Evolutionary conservation across 2,888 invertebrate genomes (phyloP).

Genomic region (Cacoxenus indagator): DNA sequence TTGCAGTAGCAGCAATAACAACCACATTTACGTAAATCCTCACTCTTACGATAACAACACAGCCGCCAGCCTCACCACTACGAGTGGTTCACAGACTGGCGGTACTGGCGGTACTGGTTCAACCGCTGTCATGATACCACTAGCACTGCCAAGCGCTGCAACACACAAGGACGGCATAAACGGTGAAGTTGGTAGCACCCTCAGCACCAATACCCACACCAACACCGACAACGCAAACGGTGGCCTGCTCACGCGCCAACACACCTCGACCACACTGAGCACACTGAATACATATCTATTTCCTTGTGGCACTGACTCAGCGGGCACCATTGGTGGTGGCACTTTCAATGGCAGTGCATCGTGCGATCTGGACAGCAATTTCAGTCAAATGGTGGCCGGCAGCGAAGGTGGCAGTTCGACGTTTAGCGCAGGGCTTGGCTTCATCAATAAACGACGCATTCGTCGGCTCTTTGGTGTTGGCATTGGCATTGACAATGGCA

Average conservation of each 20-base stretch:
- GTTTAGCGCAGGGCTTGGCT: slow-evolving; percentile 51
- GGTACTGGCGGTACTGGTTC: slow-evolving; percentile 27
- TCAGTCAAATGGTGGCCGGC: slow-evolving; percentile 68
- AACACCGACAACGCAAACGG: slow-evolving; percentile 31
- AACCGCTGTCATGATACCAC: slow-evolving; percentile 37
- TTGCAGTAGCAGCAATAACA: slow-evolving; percentile 57
- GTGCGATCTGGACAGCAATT: slow-evolving; percentile 68
- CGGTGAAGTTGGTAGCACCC: background rate
- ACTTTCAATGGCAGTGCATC: slow-evolving; percentile 62
- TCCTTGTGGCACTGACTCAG: slow-evolving; percentile 63
- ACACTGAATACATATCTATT: slow-evolving; percentile 70
- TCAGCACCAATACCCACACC: slow-evolving; percentile 14
- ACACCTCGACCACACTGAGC: slow-evolving; percentile 66
- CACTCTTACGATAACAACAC: slow-evolving; percentile 67
- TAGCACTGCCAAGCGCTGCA: slow-evolving; percentile 13
- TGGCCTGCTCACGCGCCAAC: slow-evolving; percentile 52
- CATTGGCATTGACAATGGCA: slow-evolving; percentile 31
- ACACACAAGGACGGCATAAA: background rate
- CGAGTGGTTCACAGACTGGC: slow-evolving; percentile 41
- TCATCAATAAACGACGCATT: slow-evolving; percentile 63
- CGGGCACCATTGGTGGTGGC: slow-evolving; percentile 58
- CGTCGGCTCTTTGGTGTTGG: slow-evolving; percentile 60
- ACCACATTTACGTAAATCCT: slow-evolving; percentile 68
- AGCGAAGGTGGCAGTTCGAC: slow-evolving; percentile 45
- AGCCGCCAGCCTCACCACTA: slow-evolving; percentile 61